Percentiles rank a stretch among this genome's conserved stretches.
These are phyloP conservation scores for Cyanoramphus novaezelandiae DNA, from an alignment of 2,113 vertebrate species.

Conservation along the genomic window DNA sequence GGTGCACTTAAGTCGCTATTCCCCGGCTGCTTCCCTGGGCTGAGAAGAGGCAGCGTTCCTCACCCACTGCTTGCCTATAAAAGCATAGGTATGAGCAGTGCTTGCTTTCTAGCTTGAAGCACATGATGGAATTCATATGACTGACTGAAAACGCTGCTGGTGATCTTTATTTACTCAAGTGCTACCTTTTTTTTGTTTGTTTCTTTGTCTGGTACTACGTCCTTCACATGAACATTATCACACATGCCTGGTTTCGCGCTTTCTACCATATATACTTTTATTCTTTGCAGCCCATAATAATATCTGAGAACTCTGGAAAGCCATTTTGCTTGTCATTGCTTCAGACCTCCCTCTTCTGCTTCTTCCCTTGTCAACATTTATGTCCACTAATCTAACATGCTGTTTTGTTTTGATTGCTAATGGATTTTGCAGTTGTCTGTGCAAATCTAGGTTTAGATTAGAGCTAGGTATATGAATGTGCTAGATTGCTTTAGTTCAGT, in stretches of 20 bases:
- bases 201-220: fast-evolving
- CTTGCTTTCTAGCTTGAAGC: neutral
- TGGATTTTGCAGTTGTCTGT: neutral
- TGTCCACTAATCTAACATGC: neutral
- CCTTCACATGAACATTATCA: neutral
- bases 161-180: neutral
- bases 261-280: neutral
- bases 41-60: neutral
- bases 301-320: neutral
- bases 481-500: neutral
- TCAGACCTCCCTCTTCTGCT: neutral
- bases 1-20: neutral
- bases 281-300: neutral
- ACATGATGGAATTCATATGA: neutral
- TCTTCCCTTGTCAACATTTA: neutral
- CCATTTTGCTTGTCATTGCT: neutral
- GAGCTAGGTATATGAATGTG: neutral
- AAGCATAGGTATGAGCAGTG: neutral
- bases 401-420: neutral
- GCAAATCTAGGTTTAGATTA: neutral
- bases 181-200: neutral
- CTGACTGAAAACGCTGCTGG: neutral
- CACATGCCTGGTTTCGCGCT: neutral
- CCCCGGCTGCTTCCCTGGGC: neutral
- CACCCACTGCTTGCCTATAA: neutral